Evolutionary conservation across 2,113 vertebrate species (phyloP), one percentile per base, ranked within the genome.

Genomic region (Orcinus orca): DNA sequence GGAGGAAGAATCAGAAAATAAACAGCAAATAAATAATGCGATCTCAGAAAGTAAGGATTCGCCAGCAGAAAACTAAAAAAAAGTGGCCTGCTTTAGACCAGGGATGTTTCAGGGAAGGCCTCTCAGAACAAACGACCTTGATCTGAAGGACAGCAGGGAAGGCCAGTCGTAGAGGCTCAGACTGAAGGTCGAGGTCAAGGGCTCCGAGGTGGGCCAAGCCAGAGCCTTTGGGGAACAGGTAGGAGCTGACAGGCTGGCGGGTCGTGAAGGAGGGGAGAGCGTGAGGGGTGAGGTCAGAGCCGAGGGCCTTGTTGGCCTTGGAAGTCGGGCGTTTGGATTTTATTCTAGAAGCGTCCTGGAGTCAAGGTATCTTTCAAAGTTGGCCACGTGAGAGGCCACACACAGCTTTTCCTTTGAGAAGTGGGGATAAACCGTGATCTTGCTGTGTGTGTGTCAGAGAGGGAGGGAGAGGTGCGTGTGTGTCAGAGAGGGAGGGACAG

Each of bases 191-290:
- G 3, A 36, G 44, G 71, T 31, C 26, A 5, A 65, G 68, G 68
- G 21, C 47, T 77, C 8, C 1, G 0, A 17, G 11, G 70, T 3
- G 12, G 50, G 60, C 1, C 1, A 1, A 6, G 14, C 60, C 1
- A 0, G 36, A 25, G 70, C 70, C 82, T 41, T 58, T 15, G 2
- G 62, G 71, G 77, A 58, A 53, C 29, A 36, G 70, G 29, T 50
- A 67, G 88, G 50, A 90, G 84, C 25, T 38, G 3, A 47, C 60
- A 9, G 86, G 15, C 81, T 25, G n/a, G 41, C 18, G 17, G 53
- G 13, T 9, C 7, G 0, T 0, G 17, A 10, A 15, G 26, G 18
- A 3, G 18, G 6, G 3, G 31, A 4, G n/a, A 3, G 8, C 0
- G 1, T 0, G n/a, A 33, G 5, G 70, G 41, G 11, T 0, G 26